Conservation (phyloP, 1,140 invertebrate genomes). For the Pomacea maculata region DNA sequence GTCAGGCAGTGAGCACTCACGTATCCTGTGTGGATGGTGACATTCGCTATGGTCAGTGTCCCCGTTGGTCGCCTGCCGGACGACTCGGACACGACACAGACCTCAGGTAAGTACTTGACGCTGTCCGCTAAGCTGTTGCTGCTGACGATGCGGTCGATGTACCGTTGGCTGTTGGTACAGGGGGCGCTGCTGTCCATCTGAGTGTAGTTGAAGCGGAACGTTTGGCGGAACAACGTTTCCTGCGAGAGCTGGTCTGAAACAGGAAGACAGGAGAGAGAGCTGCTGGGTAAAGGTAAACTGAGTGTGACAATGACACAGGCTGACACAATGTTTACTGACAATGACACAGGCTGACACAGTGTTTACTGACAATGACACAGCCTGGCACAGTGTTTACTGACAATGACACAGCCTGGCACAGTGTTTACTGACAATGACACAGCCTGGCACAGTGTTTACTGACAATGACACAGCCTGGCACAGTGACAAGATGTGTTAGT, state of each 20-base stretch:
- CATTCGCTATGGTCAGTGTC: background rate
- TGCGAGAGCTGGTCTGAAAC: conserved; percentile 7
- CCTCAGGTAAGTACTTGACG: background rate
- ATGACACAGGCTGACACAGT: background rate
- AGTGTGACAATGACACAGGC: background rate
- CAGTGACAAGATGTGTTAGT: background rate
- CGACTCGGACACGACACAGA: background rate
- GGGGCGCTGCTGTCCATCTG: conserved; percentile 1
- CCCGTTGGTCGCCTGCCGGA: background rate
- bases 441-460: background rate
- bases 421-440: conserved; percentile 18
- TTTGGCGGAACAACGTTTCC: conserved; percentile 13
- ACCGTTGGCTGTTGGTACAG: background rate
- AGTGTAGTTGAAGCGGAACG: conserved; percentile 20
- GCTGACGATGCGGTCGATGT: background rate
- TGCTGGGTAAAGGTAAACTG: background rate
- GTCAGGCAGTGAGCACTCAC: background rate
- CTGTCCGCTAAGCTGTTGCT: background rate
- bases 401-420: background rate
- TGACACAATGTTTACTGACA: background rate
- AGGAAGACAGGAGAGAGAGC: background rate
- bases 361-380: conserved; percentile 20
- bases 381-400: background rate
- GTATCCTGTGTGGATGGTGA: background rate
- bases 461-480: background rate